Percentiles rank a stretch among this genome's conserved stretches.
Conservation (phyloP, 2,113 vertebrate genomes). For the Lophotis ruficrista region DNA sequence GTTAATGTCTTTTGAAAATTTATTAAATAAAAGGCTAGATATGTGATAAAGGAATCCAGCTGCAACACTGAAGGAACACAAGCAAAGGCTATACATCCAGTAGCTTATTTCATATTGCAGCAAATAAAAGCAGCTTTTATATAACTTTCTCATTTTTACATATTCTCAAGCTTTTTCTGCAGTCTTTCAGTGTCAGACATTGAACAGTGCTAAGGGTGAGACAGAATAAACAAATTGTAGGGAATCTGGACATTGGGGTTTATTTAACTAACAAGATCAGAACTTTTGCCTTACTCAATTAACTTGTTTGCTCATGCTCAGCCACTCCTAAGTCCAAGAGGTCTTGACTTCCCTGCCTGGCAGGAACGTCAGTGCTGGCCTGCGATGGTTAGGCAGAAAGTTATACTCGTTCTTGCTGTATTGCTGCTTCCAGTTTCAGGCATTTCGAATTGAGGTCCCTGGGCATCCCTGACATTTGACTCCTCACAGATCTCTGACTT, state of each 20-base stretch:
- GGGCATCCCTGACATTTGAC: accelerated
- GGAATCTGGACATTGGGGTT: background rate
- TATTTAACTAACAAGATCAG: background rate
- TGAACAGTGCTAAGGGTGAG: background rate
- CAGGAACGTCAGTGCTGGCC: background rate
- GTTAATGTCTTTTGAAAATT: background rate
- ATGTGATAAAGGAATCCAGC: background rate
- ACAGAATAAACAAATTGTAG: background rate
- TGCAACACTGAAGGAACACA: background rate
- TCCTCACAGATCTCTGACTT: background rate
- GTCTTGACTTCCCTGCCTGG: background rate
- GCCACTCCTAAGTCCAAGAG: accelerated
- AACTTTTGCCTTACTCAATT: background rate
- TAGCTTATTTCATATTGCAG: background rate
- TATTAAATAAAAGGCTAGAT: background rate
- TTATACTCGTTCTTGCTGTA: background rate
- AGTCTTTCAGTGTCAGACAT: background rate
- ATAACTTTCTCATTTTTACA: background rate
- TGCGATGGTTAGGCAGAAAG: accelerated
- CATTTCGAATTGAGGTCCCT: background rate
- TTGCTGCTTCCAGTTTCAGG: background rate
- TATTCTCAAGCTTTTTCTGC: background rate
- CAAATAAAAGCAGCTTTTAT: background rate
- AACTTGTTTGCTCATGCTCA: background rate
- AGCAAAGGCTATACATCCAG: background rate